These are phyloP conservation scores for Drosophila tsacasi DNA, from an alignment of 1,140 invertebrate genomes.

Conservation along the genomic window DNA sequence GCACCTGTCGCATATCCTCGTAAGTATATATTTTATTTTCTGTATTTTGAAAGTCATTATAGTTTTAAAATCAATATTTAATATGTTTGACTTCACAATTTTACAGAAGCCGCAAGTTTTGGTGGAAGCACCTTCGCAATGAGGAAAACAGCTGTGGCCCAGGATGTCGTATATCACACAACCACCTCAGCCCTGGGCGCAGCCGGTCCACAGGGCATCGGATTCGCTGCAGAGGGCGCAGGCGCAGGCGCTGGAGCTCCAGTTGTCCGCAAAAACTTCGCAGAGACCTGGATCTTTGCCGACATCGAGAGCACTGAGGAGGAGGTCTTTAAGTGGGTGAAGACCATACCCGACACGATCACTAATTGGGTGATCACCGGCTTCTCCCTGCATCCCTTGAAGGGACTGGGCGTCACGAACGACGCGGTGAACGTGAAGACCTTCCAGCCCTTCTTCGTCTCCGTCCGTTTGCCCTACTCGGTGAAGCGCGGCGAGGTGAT, in stretches of 20 bases:
- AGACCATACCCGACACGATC: conserved; percentile 93
- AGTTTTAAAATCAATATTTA: background rate
- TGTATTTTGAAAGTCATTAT: background rate
- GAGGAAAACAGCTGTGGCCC: conserved; percentile 39
- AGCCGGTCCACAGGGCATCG: background rate
- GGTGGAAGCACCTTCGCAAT: conserved; percentile 18
- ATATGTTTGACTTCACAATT: background rate
- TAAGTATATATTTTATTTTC: conserved; percentile 25
- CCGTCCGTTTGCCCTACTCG: conserved; percentile 92
- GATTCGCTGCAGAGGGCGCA: background rate
- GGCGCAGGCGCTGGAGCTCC: background rate
- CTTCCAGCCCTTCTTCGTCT: conserved; percentile 95
- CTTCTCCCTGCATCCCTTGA: conserved; percentile 93
- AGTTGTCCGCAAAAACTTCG: conserved; percentile 71
- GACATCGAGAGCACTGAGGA: conserved; percentile 69
- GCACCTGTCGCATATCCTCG: conserved; percentile 29
- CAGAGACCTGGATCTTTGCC: conserved; percentile 80
- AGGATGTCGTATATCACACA: background rate
- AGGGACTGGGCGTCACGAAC: conserved; percentile 93
- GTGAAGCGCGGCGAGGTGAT: conserved; percentile 89
- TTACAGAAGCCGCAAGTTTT: conserved; percentile 29
- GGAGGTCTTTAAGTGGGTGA: conserved; percentile 83
- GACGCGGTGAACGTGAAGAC: conserved; percentile 91
- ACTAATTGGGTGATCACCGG: conserved; percentile 97
- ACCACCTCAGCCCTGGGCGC: conserved; percentile 9